Percentiles rank a stretch among this genome's conserved stretches.
These are phyloP conservation scores for Halichondria panicea DNA, from an alignment of 37 sponge, comb jelly and placozoan genomes.

Conservation along the genomic window DNA sequence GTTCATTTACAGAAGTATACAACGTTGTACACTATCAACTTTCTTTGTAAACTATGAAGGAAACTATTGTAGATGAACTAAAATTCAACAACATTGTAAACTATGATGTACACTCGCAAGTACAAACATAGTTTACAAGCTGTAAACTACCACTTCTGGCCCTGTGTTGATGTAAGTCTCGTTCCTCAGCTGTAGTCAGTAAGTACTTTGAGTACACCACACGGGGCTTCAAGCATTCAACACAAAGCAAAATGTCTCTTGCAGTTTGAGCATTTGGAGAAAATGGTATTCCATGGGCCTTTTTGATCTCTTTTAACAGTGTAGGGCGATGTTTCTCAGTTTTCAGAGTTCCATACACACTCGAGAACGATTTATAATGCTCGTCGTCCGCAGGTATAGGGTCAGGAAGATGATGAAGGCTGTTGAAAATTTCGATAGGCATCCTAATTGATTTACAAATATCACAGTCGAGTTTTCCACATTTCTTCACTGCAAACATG, in stretches of 20 bases:
- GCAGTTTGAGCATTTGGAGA: constrained; percentile 9
- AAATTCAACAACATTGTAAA: too few relatives aligned
- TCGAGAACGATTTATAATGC: constrained; percentile 14
- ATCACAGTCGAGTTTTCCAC: constrained; percentile 12
- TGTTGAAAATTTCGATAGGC: neutral
- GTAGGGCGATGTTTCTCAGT: constrained; percentile 9
- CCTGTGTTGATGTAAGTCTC: too few relatives aligned
- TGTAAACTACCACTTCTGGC: too few relatives aligned
- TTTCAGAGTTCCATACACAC: constrained; percentile 1
- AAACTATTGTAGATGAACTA: too few relatives aligned
- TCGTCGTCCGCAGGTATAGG: constrained; percentile 4
- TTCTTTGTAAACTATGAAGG: too few relatives aligned
- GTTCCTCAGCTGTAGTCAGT: neutral
- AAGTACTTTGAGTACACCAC: neutral
- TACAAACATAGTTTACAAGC: too few relatives aligned
- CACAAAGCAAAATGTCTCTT: neutral
- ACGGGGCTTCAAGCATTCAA: constrained; percentile 8
- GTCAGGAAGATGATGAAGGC: constrained; percentile 6
- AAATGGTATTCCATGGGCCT: constrained; percentile 8
- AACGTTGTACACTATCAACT: too few relatives aligned
- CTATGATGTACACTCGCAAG: too few relatives aligned
- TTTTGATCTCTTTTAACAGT: neutral
- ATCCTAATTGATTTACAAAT: constrained; percentile 13
- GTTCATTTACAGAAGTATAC: too few relatives aligned
- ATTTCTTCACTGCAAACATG: constrained; percentile 24